phyloP scores from a whole-genome alignment of 1,140 invertebrate species.

The Propsilocerus akamusi region DNA sequence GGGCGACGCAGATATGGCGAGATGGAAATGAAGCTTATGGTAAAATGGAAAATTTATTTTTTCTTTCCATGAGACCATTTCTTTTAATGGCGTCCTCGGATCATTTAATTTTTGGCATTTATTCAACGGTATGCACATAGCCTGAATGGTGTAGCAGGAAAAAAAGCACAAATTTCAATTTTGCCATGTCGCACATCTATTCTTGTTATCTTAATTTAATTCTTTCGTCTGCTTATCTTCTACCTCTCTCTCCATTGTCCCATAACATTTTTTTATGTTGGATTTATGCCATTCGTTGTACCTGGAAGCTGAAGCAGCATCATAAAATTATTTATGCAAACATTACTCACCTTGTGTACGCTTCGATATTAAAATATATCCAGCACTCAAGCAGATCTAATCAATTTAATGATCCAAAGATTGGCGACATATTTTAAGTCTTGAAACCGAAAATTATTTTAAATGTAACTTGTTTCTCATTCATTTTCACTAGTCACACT shows the following conservation, averaged over 20 bases:
- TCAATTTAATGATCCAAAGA: background rate
- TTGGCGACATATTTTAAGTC: background rate
- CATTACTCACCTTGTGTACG: background rate
- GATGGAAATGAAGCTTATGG: background rate
- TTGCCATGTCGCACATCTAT: background rate
- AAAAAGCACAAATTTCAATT: conserved; percentile 3
- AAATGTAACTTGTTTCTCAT: no score
- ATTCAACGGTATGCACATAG: background rate
- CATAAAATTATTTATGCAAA: background rate
- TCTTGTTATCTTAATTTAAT: conserved; percentile 3
- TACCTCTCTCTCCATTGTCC: background rate
- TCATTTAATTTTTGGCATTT: conserved; percentile 4
- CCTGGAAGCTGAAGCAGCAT: background rate
- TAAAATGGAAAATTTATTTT: background rate
- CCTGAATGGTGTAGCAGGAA: background rate
- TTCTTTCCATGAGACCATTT: background rate
- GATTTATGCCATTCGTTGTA: background rate
- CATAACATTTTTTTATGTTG: background rate
- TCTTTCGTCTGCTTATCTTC: background rate
- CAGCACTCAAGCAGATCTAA: no score
- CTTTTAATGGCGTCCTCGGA: background rate
- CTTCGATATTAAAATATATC: background rate
- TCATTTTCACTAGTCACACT: background rate
- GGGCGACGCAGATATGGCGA: background rate
- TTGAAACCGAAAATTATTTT: no score